A percentile compares a stretch with the other conserved stretches of the same genome.
phyloP scores from a whole-genome alignment of 2,888 invertebrate species.

The Drosophila gaucha region DNA sequence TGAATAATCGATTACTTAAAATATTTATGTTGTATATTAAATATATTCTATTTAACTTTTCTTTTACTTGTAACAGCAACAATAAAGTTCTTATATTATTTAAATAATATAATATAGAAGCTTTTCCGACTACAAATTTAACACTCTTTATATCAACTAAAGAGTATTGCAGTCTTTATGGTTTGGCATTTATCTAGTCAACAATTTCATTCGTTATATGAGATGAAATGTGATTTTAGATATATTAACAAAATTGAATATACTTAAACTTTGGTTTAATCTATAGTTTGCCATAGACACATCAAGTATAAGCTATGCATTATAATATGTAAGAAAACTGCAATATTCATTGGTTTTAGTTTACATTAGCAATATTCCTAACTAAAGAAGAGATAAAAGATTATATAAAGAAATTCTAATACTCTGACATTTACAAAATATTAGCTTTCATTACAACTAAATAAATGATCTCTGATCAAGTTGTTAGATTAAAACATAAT shows the following conservation, averaged over 20 bases:
- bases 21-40: too few species aligned
- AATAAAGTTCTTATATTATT: too few species aligned
- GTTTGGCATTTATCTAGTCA: constrained; percentile 6
- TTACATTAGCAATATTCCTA: not conserved
- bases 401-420: not conserved
- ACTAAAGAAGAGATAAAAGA: too few species aligned
- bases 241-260: not conserved
- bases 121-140: constrained; percentile 2
- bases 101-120: not conserved
- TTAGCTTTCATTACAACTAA: not conserved
- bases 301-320: not conserved
- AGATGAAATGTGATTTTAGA: too few species aligned
- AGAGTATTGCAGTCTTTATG: constrained; percentile 3
- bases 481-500: not conserved
- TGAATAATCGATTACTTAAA: too few species aligned
- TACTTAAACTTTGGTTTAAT: not conserved
- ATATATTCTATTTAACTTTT: too few species aligned
- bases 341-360: not conserved
- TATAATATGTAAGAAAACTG: not conserved
- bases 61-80: too few species aligned
- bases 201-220: too few species aligned
- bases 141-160: constrained; percentile 1
- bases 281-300: not conserved
- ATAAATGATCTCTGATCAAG: not conserved
- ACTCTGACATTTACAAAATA: not conserved